These are phyloP conservation scores for Cancer borealis DNA, from an alignment of 2,888 invertebrate species.

Conservation along the genomic window DNA sequence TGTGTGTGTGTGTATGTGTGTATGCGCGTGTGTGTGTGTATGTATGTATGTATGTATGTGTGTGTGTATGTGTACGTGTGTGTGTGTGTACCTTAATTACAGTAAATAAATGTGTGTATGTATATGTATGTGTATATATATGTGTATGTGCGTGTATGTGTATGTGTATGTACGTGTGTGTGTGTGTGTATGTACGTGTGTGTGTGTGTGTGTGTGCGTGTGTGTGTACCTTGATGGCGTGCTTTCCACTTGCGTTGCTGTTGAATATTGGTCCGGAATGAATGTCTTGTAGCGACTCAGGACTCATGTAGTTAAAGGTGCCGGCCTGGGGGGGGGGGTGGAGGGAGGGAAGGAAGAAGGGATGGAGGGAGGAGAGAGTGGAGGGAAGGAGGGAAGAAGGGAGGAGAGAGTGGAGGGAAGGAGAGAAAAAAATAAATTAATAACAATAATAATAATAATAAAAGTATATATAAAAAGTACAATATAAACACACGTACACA, in stretches of 20 bases:
- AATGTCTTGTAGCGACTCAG: slow-evolving; percentile 83
- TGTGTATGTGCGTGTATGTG: too few relatives aligned
- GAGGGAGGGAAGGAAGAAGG: not conserved
- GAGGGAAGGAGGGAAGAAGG: not conserved
- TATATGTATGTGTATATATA: not conserved
- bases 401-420: not conserved
- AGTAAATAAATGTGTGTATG: not conserved
- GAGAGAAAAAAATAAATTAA: too few relatives aligned
- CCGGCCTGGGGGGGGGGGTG: slow-evolving; percentile 84
- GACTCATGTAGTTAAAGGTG: slow-evolving; percentile 97
- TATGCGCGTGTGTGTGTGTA: slow-evolving; percentile 6
- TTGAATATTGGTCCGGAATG: slow-evolving; percentile 61
- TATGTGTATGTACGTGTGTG: not conserved
- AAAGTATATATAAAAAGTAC: too few relatives aligned
- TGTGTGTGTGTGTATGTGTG: too few relatives aligned
- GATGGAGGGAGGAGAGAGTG: not conserved
- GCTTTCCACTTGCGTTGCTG: slow-evolving; percentile 75
- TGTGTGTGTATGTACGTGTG: slow-evolving; percentile 3
- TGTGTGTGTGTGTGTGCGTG: not conserved
- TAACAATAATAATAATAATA: too few relatives aligned
- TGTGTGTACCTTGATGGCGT: slow-evolving; percentile 79
- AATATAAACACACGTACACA: too few relatives aligned
- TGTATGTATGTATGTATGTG: not conserved
- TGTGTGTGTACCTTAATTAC: slow-evolving; percentile 79
- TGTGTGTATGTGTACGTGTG: not conserved